Evolutionary conservation across 2,797 vertebrate species (phyloP).

Genomic region (Amblyopsis hoosieri): DNA sequence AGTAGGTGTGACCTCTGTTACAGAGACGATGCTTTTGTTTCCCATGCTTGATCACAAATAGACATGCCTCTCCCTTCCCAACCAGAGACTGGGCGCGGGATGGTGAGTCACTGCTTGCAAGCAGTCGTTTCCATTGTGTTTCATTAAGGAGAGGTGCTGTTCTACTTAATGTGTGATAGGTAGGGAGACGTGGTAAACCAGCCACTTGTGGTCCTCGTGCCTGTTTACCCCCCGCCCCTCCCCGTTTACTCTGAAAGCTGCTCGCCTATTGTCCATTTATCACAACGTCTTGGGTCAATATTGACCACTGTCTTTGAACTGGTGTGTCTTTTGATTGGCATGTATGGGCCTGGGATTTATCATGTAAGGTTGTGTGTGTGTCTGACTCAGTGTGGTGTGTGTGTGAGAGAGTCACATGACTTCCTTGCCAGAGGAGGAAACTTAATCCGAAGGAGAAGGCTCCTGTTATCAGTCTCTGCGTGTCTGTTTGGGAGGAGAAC

Average conservation of each 20-base stretch:
- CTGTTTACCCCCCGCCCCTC: conserved; percentile 3
- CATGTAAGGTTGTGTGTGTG: conserved; percentile 1
- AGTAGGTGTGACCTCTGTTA: no score
- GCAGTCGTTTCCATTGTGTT: not conserved
- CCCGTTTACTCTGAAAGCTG: not conserved
- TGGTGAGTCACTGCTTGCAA: conserved; percentile 14
- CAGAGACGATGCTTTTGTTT: not conserved
- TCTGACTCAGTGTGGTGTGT: conserved; percentile 73
- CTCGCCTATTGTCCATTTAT: conserved; percentile 9
- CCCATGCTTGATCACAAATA: conserved; percentile 1
- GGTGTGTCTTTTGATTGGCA: not conserved
- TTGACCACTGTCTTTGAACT: not conserved
- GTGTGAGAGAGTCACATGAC: conserved; percentile 79
- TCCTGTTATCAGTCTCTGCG: conserved; percentile 67
- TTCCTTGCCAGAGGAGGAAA: conserved; percentile 76
- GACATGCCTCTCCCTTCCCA: conserved; percentile 1
- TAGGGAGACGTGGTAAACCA: conserved; percentile 13
- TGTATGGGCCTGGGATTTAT: not conserved
- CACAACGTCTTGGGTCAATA: no score
- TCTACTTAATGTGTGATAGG: conserved; percentile 1
- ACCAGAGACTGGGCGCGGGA: not conserved
- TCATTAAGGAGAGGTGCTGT: no score
- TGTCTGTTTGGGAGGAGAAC: conserved; percentile 43
- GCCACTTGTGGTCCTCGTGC: conserved; percentile 10
- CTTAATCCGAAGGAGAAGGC: conserved; percentile 76